Evolutionary conservation across 2,113 vertebrate species (phyloP).

Genomic region (Dolichotis patagonum): DNA sequence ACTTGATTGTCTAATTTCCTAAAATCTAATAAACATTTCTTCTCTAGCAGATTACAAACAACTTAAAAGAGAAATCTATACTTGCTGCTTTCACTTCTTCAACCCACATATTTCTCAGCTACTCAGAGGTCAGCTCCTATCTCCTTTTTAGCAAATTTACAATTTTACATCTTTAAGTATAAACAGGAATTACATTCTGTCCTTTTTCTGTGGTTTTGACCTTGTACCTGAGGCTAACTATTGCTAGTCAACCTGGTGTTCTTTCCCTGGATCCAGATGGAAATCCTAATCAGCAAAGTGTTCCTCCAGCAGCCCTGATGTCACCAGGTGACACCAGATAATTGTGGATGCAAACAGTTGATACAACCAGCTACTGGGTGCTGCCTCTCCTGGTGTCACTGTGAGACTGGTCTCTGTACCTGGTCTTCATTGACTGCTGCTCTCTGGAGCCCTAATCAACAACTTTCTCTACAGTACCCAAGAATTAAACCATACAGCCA

Average conservation of each 20-base stretch:
- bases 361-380: neutral
- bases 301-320: neutral
- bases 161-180: neutral
- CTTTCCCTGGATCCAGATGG: neutral
- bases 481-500: neutral
- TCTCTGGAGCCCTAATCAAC: neutral
- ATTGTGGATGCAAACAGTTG: neutral
- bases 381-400: neutral
- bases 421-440: neutral
- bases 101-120: accelerated
- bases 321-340: neutral
- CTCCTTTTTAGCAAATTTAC: accelerated
- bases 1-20: neutral
- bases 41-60: neutral
- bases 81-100: neutral
- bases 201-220: neutral
- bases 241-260: neutral
- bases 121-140: neutral
- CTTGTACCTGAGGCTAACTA: neutral
- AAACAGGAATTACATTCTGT: no score
- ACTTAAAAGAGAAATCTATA: neutral
- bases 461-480: neutral
- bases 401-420: neutral
- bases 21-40: neutral
- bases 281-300: neutral